These are phyloP conservation scores for Acronicta psi DNA, from an alignment of 2,888 invertebrate genomes.

Conservation along the genomic window DNA sequence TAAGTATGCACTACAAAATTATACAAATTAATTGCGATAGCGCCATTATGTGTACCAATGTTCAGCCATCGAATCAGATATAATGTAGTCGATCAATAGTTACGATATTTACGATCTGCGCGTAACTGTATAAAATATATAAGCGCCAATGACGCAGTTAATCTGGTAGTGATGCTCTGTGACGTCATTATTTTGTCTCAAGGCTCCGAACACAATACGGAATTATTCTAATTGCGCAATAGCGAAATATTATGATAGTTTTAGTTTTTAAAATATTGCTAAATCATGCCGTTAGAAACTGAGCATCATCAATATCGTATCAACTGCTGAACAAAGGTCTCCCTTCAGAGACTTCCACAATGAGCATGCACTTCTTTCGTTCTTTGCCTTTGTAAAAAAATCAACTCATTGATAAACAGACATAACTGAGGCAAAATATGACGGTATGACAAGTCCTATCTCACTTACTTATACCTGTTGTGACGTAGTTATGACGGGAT, in stretches of 20 bases:
- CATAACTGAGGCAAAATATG: too few relatives aligned
- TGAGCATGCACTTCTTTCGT: too few relatives aligned
- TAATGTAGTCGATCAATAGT: not conserved
- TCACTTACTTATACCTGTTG: too few relatives aligned
- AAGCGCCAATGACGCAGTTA: slow-evolving; percentile 32
- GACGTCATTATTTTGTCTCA: slow-evolving; percentile 34
- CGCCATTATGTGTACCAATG: too few relatives aligned
- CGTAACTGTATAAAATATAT: not conserved
- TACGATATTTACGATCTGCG: not conserved
- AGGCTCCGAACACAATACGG: not conserved
- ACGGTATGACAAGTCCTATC: not conserved
- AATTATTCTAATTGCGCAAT: slow-evolving; percentile 1
- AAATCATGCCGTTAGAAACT: too few relatives aligned
- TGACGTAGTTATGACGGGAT: slow-evolving; percentile 3
- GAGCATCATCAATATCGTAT: too few relatives aligned
- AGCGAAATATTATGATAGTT: not conserved
- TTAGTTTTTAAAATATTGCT: not conserved
- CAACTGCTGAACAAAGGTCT: too few relatives aligned
- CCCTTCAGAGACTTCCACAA: too few relatives aligned
- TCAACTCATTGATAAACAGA: too few relatives aligned
- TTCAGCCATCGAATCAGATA: not conserved
- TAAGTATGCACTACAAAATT: too few relatives aligned
- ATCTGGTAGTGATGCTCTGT: slow-evolving; percentile 18
- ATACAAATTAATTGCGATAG: too few relatives aligned
- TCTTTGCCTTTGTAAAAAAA: too few relatives aligned